A percentile compares a stretch with the other conserved stretches of the same genome.
Conservation (phyloP, 2,888 invertebrate species). For the Falcaria lacertinaria region DNA sequence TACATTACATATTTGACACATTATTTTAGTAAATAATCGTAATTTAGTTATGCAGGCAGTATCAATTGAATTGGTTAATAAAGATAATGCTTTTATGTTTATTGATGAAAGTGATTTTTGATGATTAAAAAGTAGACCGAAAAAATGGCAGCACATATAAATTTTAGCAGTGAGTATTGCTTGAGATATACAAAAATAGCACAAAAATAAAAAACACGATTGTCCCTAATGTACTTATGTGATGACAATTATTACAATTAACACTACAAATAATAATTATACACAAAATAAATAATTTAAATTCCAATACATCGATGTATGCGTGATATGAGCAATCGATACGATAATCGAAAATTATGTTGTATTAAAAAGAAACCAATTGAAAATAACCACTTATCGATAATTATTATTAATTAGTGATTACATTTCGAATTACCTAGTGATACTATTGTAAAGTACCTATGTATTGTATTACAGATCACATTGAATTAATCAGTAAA, state of each 20-base stretch:
- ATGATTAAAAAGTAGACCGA: not conserved
- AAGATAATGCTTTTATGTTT: not conserved
- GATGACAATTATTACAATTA: constrained; percentile 22
- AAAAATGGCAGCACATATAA: too few species aligned
- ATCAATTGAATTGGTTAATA: too few species aligned
- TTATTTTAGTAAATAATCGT: too few species aligned
- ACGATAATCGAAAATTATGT: constrained; percentile 16
- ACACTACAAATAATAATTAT: constrained; percentile 30
- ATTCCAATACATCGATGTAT: constrained; percentile 61
- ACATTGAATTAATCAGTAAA: constrained; percentile 41
- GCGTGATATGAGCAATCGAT: constrained; percentile 57
- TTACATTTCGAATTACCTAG: constrained; percentile 31
- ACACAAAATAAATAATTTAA: constrained; percentile 27
- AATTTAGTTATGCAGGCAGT: too few species aligned
- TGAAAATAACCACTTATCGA: not conserved
- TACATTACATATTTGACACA: not conserved
- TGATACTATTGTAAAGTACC: constrained; percentile 13
- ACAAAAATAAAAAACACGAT: too few species aligned
- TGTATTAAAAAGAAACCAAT: constrained; percentile 10
- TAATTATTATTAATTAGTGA: constrained; percentile 8
- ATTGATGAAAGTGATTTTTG: not conserved
- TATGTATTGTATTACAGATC: constrained; percentile 40
- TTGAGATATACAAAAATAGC: not conserved
- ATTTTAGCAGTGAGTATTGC: not conserved
- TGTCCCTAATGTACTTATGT: constrained; percentile 19